Conservation (phyloP, 2,113 vertebrate genomes). For the Thunnus maccoyii region DNA sequence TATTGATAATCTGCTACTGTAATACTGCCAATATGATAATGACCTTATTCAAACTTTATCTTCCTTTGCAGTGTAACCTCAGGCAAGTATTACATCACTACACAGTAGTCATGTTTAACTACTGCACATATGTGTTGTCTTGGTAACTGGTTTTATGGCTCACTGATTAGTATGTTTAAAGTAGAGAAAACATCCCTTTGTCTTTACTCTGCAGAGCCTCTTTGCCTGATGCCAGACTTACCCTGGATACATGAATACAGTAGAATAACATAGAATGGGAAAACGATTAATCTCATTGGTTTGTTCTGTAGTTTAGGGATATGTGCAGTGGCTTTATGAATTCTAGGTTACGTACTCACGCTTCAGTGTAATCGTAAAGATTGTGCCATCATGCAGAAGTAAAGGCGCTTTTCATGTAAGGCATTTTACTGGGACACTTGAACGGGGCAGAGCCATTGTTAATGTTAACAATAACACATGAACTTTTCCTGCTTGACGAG, state of each 20-base stretch:
- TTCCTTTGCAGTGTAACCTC: not conserved
- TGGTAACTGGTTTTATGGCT: constrained; percentile 21
- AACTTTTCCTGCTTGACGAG: no score
- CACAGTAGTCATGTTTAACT: not conserved
- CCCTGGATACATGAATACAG: not conserved
- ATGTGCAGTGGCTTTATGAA: not conserved
- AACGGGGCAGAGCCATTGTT: no score
- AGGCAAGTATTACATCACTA: not conserved
- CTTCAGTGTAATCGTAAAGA: not conserved
- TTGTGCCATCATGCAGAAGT: not conserved
- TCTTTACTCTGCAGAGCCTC: not conserved
- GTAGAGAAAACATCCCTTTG: not conserved
- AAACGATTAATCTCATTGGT: not conserved
- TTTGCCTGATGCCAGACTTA: not conserved
- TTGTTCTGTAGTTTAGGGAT: not conserved
- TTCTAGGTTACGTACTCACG: no score
- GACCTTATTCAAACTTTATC: not conserved
- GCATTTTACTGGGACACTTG: no score
- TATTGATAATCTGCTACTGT: not conserved
- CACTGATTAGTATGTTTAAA: constrained; percentile 11
- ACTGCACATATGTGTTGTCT: not conserved
- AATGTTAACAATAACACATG: no score
- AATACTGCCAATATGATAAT: not conserved
- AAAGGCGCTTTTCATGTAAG: no score
- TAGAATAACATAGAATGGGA: not conserved